Evolutionary conservation across 92 coral and sea anemone genomes (phyloP), one percentile per base, ranked within the genome.

Genomic region (Plumapathes pennacea): DNA sequence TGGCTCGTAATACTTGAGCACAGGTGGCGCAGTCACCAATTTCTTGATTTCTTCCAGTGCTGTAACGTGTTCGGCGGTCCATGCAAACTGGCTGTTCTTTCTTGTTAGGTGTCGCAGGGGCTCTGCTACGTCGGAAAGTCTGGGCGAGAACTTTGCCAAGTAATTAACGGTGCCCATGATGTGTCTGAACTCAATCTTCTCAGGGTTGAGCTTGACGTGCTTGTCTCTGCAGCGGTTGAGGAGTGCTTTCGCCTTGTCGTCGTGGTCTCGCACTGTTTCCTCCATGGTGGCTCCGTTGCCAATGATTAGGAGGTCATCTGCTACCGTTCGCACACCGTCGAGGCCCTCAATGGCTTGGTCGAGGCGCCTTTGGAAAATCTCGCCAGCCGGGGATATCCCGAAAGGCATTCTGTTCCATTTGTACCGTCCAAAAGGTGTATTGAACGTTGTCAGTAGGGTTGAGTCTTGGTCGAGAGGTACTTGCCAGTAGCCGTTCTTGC

Each of bases 291-390:
- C 72, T 0, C 81, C 81, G 20, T 64, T 74, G 5, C 75, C 82
- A 36, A 41, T 58, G 17, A 65, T 26, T 8, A 75, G 75, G 42
- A 75, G 46, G 20, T 75, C 50, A 14, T 75, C 82, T 4, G 82
- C 75, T 52, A 66, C 51, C 10, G 72, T 64, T 17, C 4, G 13
- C 30, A 64, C 60, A 7, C 60, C 60, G 23, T 64, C 48, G 11
- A 64, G 72, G 18, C 56, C 72, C 32, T 38, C 51, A 1, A 64
- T 51, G 1, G 56, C 72, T 38, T 64, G 65, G 40, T 46, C 52
- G 36, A 57, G 55, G 21, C 59, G 49, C 25, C 20, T 4, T 30
- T 70, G 57, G 34, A 60, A 69, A 29, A 70, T 59, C 44, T 59
- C 59, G 3, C 67, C 36, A 14, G 59, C 62, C 3, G 68, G 61